These are phyloP conservation scores for Campaea margaritaria DNA, from an alignment of 2,888 invertebrate species.

Conservation along the genomic window DNA sequence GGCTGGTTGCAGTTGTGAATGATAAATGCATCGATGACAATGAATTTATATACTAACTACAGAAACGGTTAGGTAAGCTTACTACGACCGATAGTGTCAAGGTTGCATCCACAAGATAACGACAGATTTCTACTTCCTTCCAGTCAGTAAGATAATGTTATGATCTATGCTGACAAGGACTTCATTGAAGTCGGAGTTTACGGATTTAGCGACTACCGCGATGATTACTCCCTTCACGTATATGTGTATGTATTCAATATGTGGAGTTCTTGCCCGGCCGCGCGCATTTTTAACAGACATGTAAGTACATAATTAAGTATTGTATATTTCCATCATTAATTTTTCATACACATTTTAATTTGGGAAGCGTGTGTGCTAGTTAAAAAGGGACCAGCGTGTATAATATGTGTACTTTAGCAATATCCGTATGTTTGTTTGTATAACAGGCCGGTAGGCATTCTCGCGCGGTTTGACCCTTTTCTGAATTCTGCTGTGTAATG, in stretches of 20 bases:
- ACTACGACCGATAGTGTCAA: slow-evolving; percentile 64
- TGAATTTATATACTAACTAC: slow-evolving; percentile 75
- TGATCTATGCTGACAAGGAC: background rate
- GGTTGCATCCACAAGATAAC: slow-evolving; percentile 55
- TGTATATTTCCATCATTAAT: slow-evolving; percentile 6
- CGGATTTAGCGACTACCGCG: background rate
- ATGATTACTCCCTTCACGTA: background rate
- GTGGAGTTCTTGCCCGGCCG: no score
- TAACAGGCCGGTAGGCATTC: slow-evolving; percentile 27
- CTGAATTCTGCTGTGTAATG: slow-evolving; percentile 36
- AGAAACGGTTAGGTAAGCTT: slow-evolving; percentile 66
- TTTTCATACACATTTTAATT: slow-evolving; percentile 11
- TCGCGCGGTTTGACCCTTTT: slow-evolving; percentile 35
- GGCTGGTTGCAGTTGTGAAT: slow-evolving; percentile 66
- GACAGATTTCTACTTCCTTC: slow-evolving; percentile 64
- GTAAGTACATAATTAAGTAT: background rate
- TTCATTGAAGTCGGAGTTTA: background rate
- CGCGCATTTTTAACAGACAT: no score
- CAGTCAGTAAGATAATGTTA: slow-evolving; percentile 40
- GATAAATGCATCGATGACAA: slow-evolving; percentile 63
- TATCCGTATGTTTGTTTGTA: slow-evolving; percentile 23
- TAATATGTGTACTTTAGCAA: background rate
- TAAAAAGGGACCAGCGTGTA: no score
- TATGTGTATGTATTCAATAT: no score
- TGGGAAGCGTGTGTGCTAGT: slow-evolving; percentile 10